Base-by-base conservation (phyloP, 2,113 vertebrate genomes). In the Oryzias melastigma region DNA sequence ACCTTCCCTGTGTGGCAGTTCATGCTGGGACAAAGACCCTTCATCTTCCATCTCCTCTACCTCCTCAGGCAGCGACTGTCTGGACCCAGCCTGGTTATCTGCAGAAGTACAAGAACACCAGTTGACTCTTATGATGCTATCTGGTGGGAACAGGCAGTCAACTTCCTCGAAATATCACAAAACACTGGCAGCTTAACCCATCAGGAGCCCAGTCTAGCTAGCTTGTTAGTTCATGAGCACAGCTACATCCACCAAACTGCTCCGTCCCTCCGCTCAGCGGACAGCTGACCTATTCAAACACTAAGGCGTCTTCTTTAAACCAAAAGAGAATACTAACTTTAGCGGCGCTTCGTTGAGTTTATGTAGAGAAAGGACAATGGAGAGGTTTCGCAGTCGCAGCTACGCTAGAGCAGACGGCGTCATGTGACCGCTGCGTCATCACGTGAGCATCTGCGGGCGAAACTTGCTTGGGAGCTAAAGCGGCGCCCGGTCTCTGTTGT, bases 361-460 rank as follows among this genome's bases (percentile, higher is more conserved):
- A 14, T 7, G 45, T 5, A 19, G 22, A 41, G 20, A 42, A 52
- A 5, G 52, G 17, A 19, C 4, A 51, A 7, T 42, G 1, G 10
- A 5, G 13, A 19, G 17, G 19, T 51, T 52, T 52, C 44, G 35
- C 7, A 29, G 63, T 58, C 66, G 67, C 65, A 56, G 24, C 62
- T 53, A 48, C 24, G 62, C 41, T 25, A 13, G 46, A 19, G 25
- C 25, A 27, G 6, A 16, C 7, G 3, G 15, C 41, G n/a, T 83
- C 85, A 87, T 71, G 78, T 85, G 87, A 86, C 54, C 19, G 17
- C 0, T 46, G 40, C 63, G 60, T 72, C 24, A n/a, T 77, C 82
- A 82, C 45, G 78, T 88, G 80, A 85, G 68, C 67, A 12, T 40
- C 2, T 7, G 17, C 44, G 0, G 7, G 29, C 13, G 25, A 22